These are phyloP conservation scores for Scortum barcoo DNA, from an alignment of 2,113 vertebrate genomes.

Conservation along the genomic window DNA sequence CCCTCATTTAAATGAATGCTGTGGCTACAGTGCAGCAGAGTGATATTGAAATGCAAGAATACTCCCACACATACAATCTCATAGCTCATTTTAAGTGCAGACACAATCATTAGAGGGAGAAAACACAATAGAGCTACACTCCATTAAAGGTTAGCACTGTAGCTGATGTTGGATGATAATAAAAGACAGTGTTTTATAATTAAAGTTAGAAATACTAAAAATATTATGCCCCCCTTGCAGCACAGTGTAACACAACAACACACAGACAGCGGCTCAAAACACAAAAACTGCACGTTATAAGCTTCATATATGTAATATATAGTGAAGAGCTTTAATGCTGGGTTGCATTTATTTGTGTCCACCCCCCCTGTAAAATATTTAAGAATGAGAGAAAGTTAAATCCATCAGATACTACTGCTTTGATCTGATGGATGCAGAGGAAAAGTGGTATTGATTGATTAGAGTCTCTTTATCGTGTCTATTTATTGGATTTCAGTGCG, in stretches of 20 bases:
- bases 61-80: conserved; percentile 60
- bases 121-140: conserved; percentile 47
- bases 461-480: conserved; percentile 68
- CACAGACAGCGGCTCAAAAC: not conserved
- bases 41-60: conserved; percentile 62
- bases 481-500: conserved; percentile 63
- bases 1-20: conserved; percentile 53
- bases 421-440: conserved; percentile 47
- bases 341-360: not conserved
- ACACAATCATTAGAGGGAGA: conserved; percentile 52
- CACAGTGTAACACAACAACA: not conserved
- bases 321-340: not conserved
- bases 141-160: conserved; percentile 54
- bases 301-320: not conserved
- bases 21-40: conserved; percentile 41
- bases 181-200: conserved; percentile 41
- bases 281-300: not conserved
- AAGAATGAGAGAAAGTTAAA: conserved; percentile 2
- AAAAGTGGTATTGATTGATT: conserved; percentile 67
- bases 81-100: conserved; percentile 58
- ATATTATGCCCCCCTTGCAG: not conserved
- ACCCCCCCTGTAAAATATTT: not conserved
- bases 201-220: conserved; percentile 35
- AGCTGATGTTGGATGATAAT: conserved; percentile 37
- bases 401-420: not conserved